Evolutionary conservation across 1,140 invertebrate genomes (phyloP), one percentile per base, ranked within the genome.

Genomic region (Octopus sinensis): DNA sequence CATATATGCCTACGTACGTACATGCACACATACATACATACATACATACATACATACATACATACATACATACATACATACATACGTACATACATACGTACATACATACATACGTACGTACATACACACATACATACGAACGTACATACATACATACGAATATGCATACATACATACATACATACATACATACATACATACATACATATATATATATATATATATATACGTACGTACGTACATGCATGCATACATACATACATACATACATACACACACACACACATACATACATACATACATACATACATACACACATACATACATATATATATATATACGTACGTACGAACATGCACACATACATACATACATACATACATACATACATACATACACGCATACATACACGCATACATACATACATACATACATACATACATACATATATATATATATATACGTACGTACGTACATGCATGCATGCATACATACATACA

Each of bases 301-400:
- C 56, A 62, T 62, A 62, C 17, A 62, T 62, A 62, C 17, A 62
- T 17, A 62, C 17, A 62, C 17, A 62, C 17, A 62, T 62, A 62
- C 56, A 62, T 62, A 62, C 56, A 62, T 62, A 62, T 62, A 62
- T 62, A 62, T 62, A 62, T 17, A 62, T 62, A 62, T 62, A 62
- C 17, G 17, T 62, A 62, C 56, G 17, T 17, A 62, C 17, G 56
- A 9, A 62, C 17, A 62, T 17, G 17, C 17, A 62, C 56, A 62
- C 17, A 62, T 17, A 62, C 56, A 71, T 71, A 71, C 68, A 71
- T 71, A 71, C 30, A 13, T 5, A 71, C 68, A 71, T 23, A 71
- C 30, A 71, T 17, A 62, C 17, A 62, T 62, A 62, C 17, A 17
- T 62, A 62, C 56, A 62, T 17, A 62, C 17, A 62, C 56, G 17